Base-by-base conservation (phyloP, 2,888 invertebrate genomes). In the Orgyia antiqua region DNA sequence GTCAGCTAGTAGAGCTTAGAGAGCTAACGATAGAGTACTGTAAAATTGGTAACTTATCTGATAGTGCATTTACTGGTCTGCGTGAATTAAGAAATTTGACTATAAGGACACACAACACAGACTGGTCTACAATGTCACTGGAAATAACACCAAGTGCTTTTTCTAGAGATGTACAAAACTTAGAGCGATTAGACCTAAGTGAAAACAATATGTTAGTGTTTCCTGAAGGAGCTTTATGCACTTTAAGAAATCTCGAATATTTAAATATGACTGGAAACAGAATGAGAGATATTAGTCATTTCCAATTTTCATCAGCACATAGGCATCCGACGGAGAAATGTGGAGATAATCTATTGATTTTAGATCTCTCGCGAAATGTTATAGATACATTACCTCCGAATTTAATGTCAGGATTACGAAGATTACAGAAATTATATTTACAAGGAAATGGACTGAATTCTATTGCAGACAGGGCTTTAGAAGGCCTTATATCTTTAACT, bases 1-100 rank as follows among this genome's bases (percentile, higher is more conserved):
- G 92, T 47, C 92, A 92, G 54, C 83, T 93, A 48, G 88, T 92
- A 43, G 93, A 94, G 72, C 82, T 95, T 36, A 89, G 91, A 41
- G 93, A 94, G 58, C 88, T 95, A 29, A 91, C 92, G 24, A 92
- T 95, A 53, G 94, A 94, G 67, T 93, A 92, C 66, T 95, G 94
- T 75, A 94, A 94, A 80, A 92, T 94, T 42, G 92, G 92, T 33
- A 93, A 93, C 65, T 87, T 94, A 36, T 92, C 94, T 37, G 91
- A 93, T 55, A 93, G 93, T 34, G 93, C 94, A n/a, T 94, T 95
- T 62, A 89, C 91, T 24, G 94, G 94, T 25, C 88, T 95, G 23
- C 90, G 91, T 36, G 92, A 94, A 68, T 87, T 95, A 40, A 87
- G 92, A 48, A 93, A 94, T 68, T 86, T 95, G 36, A 94, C 94